Conservation (phyloP, 2,113 vertebrate genomes). For the Solea senegalensis region DNA sequence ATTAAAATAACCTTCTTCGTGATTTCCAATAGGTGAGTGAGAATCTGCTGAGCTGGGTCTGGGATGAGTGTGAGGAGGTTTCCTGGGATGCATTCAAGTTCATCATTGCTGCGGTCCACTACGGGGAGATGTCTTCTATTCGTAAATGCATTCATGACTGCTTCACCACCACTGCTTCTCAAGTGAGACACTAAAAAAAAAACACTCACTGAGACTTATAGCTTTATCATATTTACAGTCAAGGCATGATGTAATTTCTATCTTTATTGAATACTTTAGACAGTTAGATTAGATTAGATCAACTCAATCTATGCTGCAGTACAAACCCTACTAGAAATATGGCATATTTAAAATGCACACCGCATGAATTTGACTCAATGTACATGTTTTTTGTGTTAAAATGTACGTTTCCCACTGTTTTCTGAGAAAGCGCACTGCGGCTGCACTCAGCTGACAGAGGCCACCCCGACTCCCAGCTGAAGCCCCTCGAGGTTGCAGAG, state of each 20-base stretch:
- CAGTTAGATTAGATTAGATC: not conserved
- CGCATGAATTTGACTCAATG: not conserved
- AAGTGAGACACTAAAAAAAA: slow-evolving; percentile 72
- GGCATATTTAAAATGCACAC: not conserved
- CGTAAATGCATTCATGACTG: slow-evolving; percentile 87
- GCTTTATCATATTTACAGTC: not conserved
- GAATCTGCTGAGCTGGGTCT: slow-evolving; percentile 84
- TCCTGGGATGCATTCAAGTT: slow-evolving; percentile 86
- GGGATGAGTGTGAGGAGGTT: slow-evolving; percentile 84
- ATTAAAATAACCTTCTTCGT: not conserved
- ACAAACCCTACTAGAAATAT: not conserved
- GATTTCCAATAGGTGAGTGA: slow-evolving; percentile 75
- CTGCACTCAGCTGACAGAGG: slow-evolving; percentile 34
- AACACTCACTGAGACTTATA: not conserved
- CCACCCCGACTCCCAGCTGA: slow-evolving; percentile 7
- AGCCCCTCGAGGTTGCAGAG: slow-evolving; percentile 1
- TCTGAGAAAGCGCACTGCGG: slow-evolving; percentile 45
- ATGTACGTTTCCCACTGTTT: not conserved
- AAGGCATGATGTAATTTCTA: not conserved
- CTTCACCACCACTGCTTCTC: slow-evolving; percentile 81
- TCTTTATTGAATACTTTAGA: not conserved
- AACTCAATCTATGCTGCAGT: not conserved
- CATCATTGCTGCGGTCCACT: slow-evolving; percentile 80
- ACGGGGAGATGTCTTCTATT: slow-evolving; percentile 86
- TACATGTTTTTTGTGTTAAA: slow-evolving; percentile 8